Base-by-base conservation (phyloP, 37 sponge, comb jelly and placozoan species). In the Amphimedon queenslandica region DNA sequence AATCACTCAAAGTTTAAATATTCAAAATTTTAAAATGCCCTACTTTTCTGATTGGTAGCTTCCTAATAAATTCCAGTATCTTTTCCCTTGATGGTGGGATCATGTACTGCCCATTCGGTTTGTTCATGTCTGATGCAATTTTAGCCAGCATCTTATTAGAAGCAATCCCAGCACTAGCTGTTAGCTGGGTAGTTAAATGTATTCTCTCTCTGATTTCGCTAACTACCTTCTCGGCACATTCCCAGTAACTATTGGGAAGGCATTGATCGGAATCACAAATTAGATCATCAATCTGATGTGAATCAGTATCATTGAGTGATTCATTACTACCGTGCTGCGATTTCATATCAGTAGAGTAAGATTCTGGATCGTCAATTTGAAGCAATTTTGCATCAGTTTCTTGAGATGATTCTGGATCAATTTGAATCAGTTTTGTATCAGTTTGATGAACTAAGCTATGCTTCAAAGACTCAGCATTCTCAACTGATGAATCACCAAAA, bases 111-210 rank as follows among this genome's bases (percentile, higher is more conserved):
- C 99, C 99, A 76, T 97, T 84, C 0, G 99, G 99, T 70, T 97
- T 97, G 74, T 97, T 97, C 65, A 76, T 76, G 41, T 97, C 99
- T 3, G 99, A 97, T 4, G 90, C 89, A 37, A 97, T 71, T 57
- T 97, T 97, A 21, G 99, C 87, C 16, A 97, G 66, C 80, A 91
- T 85, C 68, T 73, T 88, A 74, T 97, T 97, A 34, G 81, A 71
- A n/a, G 92, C 94, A 42, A 97, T 85, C 0, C 99, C 99, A 64
- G 99, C 99, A 79, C 95, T 94, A 42, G 99, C 99, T 42, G 97
- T 96, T 16, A 96, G 90, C 1, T 81, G 75, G 20, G 80, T 66
- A 0, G 84, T 86, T 28, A 56, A 35, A 42, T 75, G 65, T 3
- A 97, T 89, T 55, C 70, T 66, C 10, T 40, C 43, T 58, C 95